Percentiles rank a stretch among this genome's conserved stretches.
phyloP scores from a whole-genome alignment of 2,888 invertebrate genomes.

The Eristalis tenax region DNA sequence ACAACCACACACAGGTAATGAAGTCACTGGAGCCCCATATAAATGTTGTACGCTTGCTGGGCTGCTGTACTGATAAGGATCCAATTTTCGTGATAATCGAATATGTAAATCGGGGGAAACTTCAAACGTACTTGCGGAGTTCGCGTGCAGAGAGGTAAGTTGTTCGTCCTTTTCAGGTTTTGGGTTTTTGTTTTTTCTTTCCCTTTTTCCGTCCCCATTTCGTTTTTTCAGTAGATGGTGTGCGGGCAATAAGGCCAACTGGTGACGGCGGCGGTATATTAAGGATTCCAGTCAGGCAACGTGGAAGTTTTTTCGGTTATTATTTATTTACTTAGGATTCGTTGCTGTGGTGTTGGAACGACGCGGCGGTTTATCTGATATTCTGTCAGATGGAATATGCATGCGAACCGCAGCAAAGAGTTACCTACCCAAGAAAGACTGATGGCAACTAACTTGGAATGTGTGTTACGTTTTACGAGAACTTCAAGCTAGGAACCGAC shows the following conservation, averaged over 20 bases:
- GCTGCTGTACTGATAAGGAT: slow-evolving; percentile 95
- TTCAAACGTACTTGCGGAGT: slow-evolving; percentile 92
- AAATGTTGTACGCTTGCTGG: slow-evolving; percentile 93
- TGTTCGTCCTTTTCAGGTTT: background rate
- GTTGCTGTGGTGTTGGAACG: background rate
- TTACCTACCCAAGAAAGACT: background rate
- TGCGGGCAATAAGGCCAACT: background rate
- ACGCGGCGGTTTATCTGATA: background rate
- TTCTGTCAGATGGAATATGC: slow-evolving; percentile 16
- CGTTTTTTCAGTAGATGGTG: slow-evolving; percentile 16
- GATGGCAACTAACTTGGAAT: background rate
- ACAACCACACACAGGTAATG: slow-evolving; percentile 88
- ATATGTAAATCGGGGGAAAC: slow-evolving; percentile 92
- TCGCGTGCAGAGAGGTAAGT: slow-evolving; percentile 89
- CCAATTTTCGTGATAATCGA: slow-evolving; percentile 96
- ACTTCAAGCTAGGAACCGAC: background rate
- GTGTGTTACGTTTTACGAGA: background rate
- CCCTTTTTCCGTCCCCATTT: background rate
- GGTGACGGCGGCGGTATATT: background rate
- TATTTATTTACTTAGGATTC: slow-evolving; percentile 34
- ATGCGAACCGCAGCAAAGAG: background rate
- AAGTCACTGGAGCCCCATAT: slow-evolving; percentile 94
- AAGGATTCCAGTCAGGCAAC: slow-evolving; percentile 17
- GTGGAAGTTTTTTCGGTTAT: slow-evolving; percentile 7
- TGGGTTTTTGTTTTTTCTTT: slow-evolving; percentile 2